A percentile compares a stretch with the other conserved stretches of the same genome.
Evolutionary conservation across 2,797 vertebrate genomes (phyloP).

Genomic region (Gallinago stenura): DNA sequence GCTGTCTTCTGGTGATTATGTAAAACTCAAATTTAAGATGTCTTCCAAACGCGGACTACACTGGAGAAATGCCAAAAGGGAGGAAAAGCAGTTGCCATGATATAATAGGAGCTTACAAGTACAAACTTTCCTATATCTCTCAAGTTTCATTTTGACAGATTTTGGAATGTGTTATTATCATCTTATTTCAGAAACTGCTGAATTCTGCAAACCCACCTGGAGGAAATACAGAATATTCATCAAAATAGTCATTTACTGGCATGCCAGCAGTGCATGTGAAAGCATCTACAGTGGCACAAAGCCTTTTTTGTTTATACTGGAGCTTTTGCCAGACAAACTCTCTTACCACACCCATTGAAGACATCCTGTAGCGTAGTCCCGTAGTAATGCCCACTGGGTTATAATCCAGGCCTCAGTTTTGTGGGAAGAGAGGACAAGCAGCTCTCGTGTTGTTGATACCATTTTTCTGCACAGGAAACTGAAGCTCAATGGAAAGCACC

Average conservation of each 20-base stretch:
- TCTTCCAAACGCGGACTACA: rapidly evolving
- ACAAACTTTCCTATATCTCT: background rate
- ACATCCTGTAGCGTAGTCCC: background rate
- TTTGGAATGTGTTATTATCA: background rate
- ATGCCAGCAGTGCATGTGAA: background rate
- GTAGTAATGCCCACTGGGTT: background rate
- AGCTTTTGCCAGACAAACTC: background rate
- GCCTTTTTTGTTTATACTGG: background rate
- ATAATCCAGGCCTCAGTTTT: background rate
- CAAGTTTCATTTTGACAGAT: background rate
- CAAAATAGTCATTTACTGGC: background rate
- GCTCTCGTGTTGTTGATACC: background rate
- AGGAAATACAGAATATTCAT: background rate
- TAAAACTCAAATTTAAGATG: background rate
- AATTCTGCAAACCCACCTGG: background rate
- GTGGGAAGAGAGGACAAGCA: background rate
- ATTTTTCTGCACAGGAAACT: slow-evolving; percentile 37
- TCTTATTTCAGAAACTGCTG: background rate
- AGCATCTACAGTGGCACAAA: background rate
- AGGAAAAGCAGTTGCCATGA: background rate
- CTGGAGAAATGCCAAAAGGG: background rate
- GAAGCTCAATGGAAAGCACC: slow-evolving; percentile 54
- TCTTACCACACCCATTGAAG: background rate
- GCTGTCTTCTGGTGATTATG: background rate
- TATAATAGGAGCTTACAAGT: background rate